phyloP scores from a whole-genome alignment of 2,113 vertebrate genomes.

The Sporophila hypoxantha region DNA sequence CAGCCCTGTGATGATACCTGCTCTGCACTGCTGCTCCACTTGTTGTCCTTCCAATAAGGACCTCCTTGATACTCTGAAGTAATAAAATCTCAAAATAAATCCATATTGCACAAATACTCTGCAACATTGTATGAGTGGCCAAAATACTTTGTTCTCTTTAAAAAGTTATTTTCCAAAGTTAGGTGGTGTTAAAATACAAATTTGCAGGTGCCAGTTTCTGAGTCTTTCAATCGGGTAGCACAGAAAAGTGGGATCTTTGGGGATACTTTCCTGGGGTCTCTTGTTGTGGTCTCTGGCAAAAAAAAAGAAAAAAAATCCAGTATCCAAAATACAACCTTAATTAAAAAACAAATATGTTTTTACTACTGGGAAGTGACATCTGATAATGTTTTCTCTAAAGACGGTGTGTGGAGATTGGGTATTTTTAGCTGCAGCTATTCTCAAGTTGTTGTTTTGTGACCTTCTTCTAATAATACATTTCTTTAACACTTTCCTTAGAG shows the following conservation, averaged over 20 bases:
- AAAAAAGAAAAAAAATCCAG: not conserved
- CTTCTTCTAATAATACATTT: not conserved
- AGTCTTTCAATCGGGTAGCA: not conserved
- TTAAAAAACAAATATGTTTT: not conserved
- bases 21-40: not conserved
- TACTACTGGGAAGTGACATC: not conserved
- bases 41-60: not conserved
- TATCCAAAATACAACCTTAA: not conserved
- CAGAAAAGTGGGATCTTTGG: not conserved
- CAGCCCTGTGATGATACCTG: not conserved
- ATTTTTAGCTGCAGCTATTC: slow-evolving; percentile 16
- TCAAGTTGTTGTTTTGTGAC: not conserved
- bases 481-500: not conserved
- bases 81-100: not conserved
- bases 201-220: not conserved
- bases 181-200: not conserved
- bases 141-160: not conserved
- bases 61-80: not conserved
- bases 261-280: not conserved
- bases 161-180: not conserved
- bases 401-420: not conserved
- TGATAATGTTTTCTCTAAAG: slow-evolving; percentile 1
- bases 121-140: not conserved
- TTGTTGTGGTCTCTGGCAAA: not conserved
- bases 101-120: not conserved